A percentile compares a stretch with the other conserved stretches of the same genome.
Conservation (phyloP, 1,140 invertebrate genomes). For the Trichonephila inaurata region DNA sequence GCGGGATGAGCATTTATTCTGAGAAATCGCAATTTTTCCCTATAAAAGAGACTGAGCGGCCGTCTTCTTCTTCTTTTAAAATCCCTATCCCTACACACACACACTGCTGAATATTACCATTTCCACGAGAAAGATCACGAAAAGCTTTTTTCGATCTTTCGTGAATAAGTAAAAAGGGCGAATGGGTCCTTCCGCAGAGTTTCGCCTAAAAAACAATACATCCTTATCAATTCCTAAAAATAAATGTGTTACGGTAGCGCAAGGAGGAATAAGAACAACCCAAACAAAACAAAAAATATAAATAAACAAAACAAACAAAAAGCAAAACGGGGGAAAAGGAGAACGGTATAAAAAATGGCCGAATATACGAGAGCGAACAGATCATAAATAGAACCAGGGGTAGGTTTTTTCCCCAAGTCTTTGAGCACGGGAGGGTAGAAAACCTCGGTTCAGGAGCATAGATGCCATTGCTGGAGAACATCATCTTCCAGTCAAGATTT, state of each 20-base stretch:
- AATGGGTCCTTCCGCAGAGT: background rate
- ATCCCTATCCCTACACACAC: background rate
- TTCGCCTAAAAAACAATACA: constrained; percentile 59
- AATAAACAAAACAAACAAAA: constrained; percentile 47
- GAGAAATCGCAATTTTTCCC: constrained; percentile 28
- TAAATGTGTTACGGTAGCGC: constrained; percentile 50
- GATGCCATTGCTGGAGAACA: constrained; percentile 56
- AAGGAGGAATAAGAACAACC: background rate
- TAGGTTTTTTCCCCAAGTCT: constrained; percentile 4
- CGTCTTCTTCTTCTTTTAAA: background rate
- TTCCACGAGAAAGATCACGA: constrained; percentile 44
- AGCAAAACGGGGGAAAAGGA: background rate
- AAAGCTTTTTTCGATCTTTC: constrained; percentile 55
- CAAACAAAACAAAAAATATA: constrained; percentile 18
- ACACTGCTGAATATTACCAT: constrained; percentile 29
- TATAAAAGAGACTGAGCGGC: constrained; percentile 17
- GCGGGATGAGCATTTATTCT: constrained; percentile 20
- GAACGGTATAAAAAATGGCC: constrained; percentile 54
- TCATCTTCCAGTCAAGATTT: constrained; percentile 64
- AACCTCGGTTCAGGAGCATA: constrained; percentile 21
- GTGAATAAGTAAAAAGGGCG: constrained; percentile 55
- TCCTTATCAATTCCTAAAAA: constrained; percentile 57
- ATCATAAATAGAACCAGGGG: constrained; percentile 58
- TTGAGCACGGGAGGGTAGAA: background rate
- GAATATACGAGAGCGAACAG: constrained; percentile 56